These are phyloP conservation scores for Epinotia demarniana DNA, from an alignment of 2,888 invertebrate genomes.

Conservation along the genomic window DNA sequence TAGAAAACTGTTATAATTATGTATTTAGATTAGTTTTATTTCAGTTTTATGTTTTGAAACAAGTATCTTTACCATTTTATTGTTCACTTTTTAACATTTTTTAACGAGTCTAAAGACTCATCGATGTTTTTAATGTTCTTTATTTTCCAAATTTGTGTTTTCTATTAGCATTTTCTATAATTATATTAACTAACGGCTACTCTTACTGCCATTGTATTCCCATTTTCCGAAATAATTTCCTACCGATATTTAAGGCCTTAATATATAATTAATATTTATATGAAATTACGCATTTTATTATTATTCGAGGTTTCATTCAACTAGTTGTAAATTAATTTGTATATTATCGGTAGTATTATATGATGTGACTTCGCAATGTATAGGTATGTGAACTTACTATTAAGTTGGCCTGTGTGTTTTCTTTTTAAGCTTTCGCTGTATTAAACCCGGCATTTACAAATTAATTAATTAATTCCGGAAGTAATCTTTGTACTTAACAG, in stretches of 20 bases:
- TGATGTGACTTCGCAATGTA: conserved; percentile 40
- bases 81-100: conserved; percentile 1
- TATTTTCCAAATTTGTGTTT: background rate
- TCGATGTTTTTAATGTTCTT: background rate
- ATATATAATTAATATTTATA: conserved; percentile 28
- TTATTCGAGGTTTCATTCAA: conserved; percentile 32
- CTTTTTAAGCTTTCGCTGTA: conserved; percentile 54
- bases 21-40: background rate
- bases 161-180: background rate
- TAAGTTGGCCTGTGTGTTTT: conserved; percentile 34
- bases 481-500: conserved; percentile 25
- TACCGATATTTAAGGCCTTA: conserved; percentile 34
- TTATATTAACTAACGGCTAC: conserved; percentile 21
- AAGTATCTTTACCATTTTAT: conserved; percentile 8
- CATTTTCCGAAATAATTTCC: conserved; percentile 33
- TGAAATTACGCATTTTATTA: conserved; percentile 39
- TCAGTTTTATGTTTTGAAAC: background rate
- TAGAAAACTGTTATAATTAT: background rate
- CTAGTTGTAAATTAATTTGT: conserved; percentile 45
- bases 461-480: conserved; percentile 11
- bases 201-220: conserved; percentile 39
- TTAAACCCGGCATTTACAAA: conserved; percentile 42
- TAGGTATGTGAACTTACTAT: conserved; percentile 46
- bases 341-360: conserved; percentile 38
- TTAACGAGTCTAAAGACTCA: background rate